These are phyloP conservation scores for Tipula confusa DNA, from an alignment of 2,888 invertebrate species.

Conservation along the genomic window DNA sequence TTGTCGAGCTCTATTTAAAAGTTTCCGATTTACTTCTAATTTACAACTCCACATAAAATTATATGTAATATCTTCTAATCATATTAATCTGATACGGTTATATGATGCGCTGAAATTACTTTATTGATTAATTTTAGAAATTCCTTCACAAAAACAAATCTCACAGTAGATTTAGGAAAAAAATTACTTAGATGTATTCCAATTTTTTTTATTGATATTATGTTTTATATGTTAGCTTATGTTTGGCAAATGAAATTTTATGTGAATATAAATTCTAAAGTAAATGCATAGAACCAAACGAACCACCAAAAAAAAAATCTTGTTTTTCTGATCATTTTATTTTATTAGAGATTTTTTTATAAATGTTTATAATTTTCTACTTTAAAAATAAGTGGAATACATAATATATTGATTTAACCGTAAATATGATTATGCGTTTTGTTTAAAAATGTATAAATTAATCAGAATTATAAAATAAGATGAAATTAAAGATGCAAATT, in stretches of 20 bases:
- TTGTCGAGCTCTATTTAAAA: background rate
- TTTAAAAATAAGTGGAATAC: background rate
- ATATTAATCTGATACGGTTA: background rate
- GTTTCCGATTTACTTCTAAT: background rate
- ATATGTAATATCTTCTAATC: background rate
- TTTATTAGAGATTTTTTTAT: background rate
- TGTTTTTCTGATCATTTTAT: background rate
- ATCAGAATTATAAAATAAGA: background rate
- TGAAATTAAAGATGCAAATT: no score
- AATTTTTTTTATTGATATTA: constrained; percentile 13
- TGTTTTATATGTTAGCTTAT: background rate
- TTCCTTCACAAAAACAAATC: background rate
- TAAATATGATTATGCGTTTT: background rate
- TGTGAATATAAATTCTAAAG: background rate
- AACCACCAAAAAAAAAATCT: background rate
- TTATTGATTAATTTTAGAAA: background rate
- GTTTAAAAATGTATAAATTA: background rate
- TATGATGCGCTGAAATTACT: constrained; percentile 7
- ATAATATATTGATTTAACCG: background rate
- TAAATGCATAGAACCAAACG: background rate
- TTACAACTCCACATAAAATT: background rate
- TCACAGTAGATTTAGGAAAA: background rate
- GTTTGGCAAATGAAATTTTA: background rate
- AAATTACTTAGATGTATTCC: background rate
- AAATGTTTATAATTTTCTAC: background rate